Evolutionary conservation across 2,113 vertebrate genomes (phyloP).

Genomic region (Neolamprologus tretocephalus): DNA sequence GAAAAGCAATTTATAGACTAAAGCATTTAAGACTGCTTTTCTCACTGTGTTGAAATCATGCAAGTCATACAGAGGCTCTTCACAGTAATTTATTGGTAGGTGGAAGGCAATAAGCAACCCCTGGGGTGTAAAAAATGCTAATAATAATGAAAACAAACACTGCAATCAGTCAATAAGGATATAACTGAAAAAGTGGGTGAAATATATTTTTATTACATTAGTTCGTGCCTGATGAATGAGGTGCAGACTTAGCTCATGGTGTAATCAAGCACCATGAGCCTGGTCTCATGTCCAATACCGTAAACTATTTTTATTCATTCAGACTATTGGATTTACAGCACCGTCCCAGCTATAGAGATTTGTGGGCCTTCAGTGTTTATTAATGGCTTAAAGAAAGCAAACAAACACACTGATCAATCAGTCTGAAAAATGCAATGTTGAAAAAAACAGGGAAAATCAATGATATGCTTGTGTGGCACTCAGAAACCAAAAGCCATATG

Average conservation of each 20-base stretch:
- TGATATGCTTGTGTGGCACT: background rate
- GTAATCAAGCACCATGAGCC: background rate
- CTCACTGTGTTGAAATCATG: background rate
- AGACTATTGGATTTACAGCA: background rate
- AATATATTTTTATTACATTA: too few species aligned
- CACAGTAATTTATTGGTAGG: background rate
- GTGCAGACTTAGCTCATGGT: background rate
- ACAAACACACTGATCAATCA: constrained; percentile 20
- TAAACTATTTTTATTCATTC: background rate
- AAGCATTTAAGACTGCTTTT: background rate
- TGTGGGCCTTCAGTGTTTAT: constrained; percentile 21
- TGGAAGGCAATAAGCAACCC: background rate
- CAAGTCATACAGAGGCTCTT: background rate
- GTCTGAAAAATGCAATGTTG: background rate
- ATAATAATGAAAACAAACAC: background rate
- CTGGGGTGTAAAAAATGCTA: background rate
- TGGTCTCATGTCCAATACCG: background rate
- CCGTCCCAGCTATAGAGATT: background rate
- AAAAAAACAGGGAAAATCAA: background rate
- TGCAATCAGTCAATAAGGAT: background rate
- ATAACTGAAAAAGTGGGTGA: background rate
- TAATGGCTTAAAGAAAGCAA: constrained; percentile 10
- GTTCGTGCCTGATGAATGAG: background rate
- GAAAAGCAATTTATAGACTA: background rate
- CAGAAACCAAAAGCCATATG: background rate